Evolutionary conservation across 2,888 invertebrate species (phyloP).

Genomic region (Trisateles emortualis): DNA sequence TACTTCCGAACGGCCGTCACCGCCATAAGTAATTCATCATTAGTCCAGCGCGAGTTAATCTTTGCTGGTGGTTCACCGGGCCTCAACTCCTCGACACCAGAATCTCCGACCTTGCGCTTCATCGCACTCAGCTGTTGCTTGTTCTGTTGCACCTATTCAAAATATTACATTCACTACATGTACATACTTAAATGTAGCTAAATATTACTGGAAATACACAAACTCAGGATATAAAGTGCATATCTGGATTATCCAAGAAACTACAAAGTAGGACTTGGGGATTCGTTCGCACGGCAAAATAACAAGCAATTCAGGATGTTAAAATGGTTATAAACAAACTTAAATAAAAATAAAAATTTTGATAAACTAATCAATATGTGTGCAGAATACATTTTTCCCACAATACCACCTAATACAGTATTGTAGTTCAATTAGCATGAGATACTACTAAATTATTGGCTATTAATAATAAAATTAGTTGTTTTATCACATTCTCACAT

Average conservation of each 20-base stretch:
- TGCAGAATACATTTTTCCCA: slow-evolving; percentile 80
- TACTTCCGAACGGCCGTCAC: slow-evolving; percentile 95
- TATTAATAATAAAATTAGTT: slow-evolving; percentile 50
- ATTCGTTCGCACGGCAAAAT: slow-evolving; percentile 55
- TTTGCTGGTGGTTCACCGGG: slow-evolving; percentile 89
- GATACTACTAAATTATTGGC: slow-evolving; percentile 54
- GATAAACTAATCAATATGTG: slow-evolving; percentile 65
- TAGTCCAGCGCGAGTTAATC: slow-evolving; percentile 96
- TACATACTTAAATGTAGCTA: slow-evolving; percentile 19
- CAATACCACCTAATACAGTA: slow-evolving; percentile 58
- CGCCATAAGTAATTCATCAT: slow-evolving; percentile 96
- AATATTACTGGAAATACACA: slow-evolving; percentile 27
- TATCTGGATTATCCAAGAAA: slow-evolving; percentile 85
- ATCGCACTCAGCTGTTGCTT: slow-evolving; percentile 96
- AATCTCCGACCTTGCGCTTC: slow-evolving; percentile 91
- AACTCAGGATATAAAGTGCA: slow-evolving; percentile 59
- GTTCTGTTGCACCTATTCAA: slow-evolving; percentile 95
- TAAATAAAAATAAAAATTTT: slow-evolving; percentile 51
- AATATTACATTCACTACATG: slow-evolving; percentile 30
- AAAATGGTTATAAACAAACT: slow-evolving; percentile 49
- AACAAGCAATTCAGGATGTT: slow-evolving; percentile 56
- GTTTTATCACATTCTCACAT: slow-evolving; percentile 73
- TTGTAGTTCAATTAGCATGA: slow-evolving; percentile 55
- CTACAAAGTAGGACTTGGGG: slow-evolving; percentile 54
- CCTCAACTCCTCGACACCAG: slow-evolving; percentile 88